Base-by-base conservation (phyloP, 2,113 vertebrate species). In the Myxocyprinus asiaticus region DNA sequence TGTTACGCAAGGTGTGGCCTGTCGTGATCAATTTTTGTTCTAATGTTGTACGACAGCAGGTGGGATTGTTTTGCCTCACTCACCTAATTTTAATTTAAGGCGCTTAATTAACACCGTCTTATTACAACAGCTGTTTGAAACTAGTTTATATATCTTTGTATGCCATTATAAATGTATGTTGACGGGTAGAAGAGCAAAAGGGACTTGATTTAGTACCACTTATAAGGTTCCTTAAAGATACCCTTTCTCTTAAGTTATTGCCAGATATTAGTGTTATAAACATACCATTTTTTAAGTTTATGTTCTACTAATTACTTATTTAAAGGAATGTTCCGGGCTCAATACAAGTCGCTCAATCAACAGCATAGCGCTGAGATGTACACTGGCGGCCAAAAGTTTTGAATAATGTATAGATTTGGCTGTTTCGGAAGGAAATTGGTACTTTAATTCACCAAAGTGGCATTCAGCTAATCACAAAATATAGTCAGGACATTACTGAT, bases 1-100 rank as follows among this genome's bases (percentile, higher is more conserved):
- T 83, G 84, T 82, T 81, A 83, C 65, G 67, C 79, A 77, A 86
- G 85, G 85, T 84, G 85, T 84, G 85, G 85, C 80, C 64, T 78
- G 67, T 45, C 61, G 51, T 76, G 78, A 56, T 75, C 58, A 62
- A 47, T 72, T 67, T 76, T 45, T 75, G 59, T 15, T 15, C 11
- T 33, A 33, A n/a, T 11, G 44, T n/a, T 22, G 55, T 33, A 59
- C 55, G 47, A 33, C 68, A 79, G 83, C 81, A 91, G 90, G 91
- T 91, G 81, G 70, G 86, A 89, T 87, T 76, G 81, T 62, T 59
- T 9, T 22, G 43, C 12, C 4, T 11, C 48, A 1, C 14, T 9
- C 3, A 33, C 22, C 22, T 33, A 1, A 33, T 33, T 33, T 33
- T 1, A 33, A 33, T 33, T 33, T 33, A 33, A 33, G 22, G 22